Evolutionary conservation across 2,888 invertebrate species (phyloP).

Genomic region (Oscheius sp.): DNA sequence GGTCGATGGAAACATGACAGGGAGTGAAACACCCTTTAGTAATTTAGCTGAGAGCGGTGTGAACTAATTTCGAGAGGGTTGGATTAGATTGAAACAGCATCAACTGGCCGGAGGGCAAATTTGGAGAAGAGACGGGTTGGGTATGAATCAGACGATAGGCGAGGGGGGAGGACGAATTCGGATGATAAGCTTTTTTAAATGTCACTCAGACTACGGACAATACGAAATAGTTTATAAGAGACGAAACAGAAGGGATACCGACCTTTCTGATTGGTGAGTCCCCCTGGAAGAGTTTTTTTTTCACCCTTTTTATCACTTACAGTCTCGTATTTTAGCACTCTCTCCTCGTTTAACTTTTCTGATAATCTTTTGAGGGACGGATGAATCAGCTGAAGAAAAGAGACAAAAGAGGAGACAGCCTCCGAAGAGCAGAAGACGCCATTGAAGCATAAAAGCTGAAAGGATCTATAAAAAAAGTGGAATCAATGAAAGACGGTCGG

Average conservation of each 20-base stretch:
- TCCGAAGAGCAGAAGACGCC: conserved; percentile 9
- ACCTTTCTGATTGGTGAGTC: conserved; percentile 13
- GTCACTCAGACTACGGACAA: background rate
- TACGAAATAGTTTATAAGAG: background rate
- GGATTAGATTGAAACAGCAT: conserved; percentile 13
- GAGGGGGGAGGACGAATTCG: background rate
- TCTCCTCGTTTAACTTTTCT: background rate
- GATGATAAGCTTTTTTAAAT: background rate
- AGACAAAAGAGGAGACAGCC: background rate
- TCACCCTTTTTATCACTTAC: background rate
- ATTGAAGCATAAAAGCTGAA: conserved; percentile 1
- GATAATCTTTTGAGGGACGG: background rate
- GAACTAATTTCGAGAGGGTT: conserved; percentile 16
- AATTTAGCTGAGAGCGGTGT: conserved; percentile 22
- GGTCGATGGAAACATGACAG: background rate
- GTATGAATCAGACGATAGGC: conserved; percentile 1
- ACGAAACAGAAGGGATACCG: background rate
- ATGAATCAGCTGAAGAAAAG: background rate
- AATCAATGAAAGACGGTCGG: background rate
- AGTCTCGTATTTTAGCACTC: background rate
- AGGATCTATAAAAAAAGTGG: background rate
- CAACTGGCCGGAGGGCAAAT: conserved; percentile 10
- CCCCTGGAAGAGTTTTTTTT: conserved; percentile 1
- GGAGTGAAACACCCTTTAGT: background rate
- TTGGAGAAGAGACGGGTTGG: background rate